Evolutionary conservation across 2,797 vertebrate genomes (phyloP), one percentile per base, ranked within the genome.

Genomic region (Setipinna tenuifilis): DNA sequence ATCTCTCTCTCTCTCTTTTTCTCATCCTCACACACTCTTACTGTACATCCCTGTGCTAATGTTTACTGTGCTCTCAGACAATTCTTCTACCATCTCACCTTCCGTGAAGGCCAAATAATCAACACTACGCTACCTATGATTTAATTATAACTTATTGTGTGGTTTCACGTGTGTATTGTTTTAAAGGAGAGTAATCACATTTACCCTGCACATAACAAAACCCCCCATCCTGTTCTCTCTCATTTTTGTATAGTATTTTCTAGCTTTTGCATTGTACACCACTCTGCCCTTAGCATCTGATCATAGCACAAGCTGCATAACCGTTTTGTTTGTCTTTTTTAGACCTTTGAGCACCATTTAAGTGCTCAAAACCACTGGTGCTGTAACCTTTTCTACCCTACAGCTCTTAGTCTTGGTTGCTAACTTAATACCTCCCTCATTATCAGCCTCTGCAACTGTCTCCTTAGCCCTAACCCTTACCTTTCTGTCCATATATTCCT

Each of bases 61-160:
- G 85, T 88, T 91, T 91, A 89, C 81, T 85, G 78, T 75, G 82
- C 85, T 89, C 91, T 94, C 90, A 83, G 85, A 90, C 90, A 94
- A 91, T 90, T 93, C 54, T 90, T 83, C 87, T 82, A 80, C 89
- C 87, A 89, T 93, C 93, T 96, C 95, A 96, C 96, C 97, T 97
- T 98, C 97, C 93, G 88, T 96, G 96, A 98, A 98, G 97, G 96
- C 92, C 92, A 89, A 88, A 92, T 83, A 87, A 90, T 92, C 91
- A 95, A 93, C 90, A 87, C 75, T 92, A 92, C 86, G 90, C 93
- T 94, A 95, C 92, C 92, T 95, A 88, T 89, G 41, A 88, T 90
- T 93, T 82, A 90, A 90, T 90, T 88, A 87, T 92, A 91, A 88
- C 85, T 91, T 91, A 86, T 89, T 86, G 83, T 89, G 90, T 93